Percentiles rank a stretch among this genome's conserved stretches.
phyloP scores from a whole-genome alignment of 2,797 vertebrate genomes.

The Molossus molossus region DNA sequence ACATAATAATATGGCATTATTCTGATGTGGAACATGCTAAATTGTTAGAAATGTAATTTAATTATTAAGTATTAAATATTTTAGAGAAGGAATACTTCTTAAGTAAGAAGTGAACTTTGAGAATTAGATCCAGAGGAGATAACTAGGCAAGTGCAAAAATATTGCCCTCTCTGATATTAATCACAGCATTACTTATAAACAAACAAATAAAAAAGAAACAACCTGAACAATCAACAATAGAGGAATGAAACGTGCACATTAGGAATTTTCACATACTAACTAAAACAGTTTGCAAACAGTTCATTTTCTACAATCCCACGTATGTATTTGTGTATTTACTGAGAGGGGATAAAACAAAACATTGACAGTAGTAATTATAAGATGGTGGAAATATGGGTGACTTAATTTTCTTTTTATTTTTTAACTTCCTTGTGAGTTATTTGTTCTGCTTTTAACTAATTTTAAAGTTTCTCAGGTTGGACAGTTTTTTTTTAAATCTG shows the following conservation, averaged over 20 bases:
- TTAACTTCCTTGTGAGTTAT: neutral
- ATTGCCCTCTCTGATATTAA: neutral
- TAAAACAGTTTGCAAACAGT: neutral
- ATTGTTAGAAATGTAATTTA: slow-evolving; percentile 22
- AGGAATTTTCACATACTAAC: neutral
- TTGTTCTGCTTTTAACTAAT: slow-evolving; percentile 28
- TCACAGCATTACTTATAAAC: slow-evolving; percentile 15
- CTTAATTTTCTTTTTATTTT: neutral
- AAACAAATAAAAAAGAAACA: slow-evolving; percentile 20
- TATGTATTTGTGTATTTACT: neutral
- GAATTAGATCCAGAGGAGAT: slow-evolving; percentile 51
- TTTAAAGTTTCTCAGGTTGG: slow-evolving; percentile 32
- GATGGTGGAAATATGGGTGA: neutral
- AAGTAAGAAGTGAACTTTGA: slow-evolving; percentile 27
- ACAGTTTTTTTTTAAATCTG: neutral
- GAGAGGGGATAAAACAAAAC: neutral
- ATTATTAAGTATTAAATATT: neutral
- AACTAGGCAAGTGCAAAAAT: slow-evolving; percentile 4
- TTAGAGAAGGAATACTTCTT: neutral
- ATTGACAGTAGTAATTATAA: neutral
- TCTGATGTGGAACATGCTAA: slow-evolving; percentile 5
- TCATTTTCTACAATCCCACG: neutral
- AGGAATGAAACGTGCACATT: neutral
- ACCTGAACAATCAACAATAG: slow-evolving; percentile 3
- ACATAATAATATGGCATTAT: slow-evolving; percentile 9